Conservation (phyloP, 2,888 invertebrate species). For the Hermaeophaga mercurialis region DNA sequence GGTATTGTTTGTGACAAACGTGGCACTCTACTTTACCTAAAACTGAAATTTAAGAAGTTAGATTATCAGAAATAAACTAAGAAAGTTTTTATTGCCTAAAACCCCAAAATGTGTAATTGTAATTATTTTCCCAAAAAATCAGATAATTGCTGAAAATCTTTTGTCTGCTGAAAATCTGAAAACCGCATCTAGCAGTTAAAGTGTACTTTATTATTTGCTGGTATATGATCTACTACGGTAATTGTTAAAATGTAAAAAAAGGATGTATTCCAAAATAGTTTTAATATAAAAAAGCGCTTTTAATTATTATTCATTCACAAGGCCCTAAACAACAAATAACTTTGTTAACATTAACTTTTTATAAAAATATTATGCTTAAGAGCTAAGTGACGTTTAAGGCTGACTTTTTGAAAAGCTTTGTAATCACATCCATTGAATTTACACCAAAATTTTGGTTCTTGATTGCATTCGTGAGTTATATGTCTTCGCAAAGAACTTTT, state of each 20-base stretch:
- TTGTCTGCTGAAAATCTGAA: too few relatives aligned
- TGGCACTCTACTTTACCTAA: constrained; percentile 19
- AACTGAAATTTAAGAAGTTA: not conserved
- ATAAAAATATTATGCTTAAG: constrained; percentile 14
- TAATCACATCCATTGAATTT: constrained; percentile 21
- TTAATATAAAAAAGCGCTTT: not conserved
- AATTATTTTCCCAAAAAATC: too few relatives aligned
- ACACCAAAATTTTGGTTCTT: constrained; percentile 76
- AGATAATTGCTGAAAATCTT: too few relatives aligned
- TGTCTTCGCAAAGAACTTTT: constrained; percentile 36
- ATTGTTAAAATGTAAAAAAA: too few relatives aligned
- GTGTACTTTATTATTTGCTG: too few relatives aligned
- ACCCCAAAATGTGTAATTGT: too few relatives aligned
- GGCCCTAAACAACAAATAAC: too few relatives aligned
- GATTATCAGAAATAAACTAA: too few relatives aligned
- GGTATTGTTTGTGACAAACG: constrained; percentile 33
- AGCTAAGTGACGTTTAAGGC: constrained; percentile 23
- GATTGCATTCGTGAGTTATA: constrained; percentile 49
- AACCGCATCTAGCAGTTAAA: too few relatives aligned
- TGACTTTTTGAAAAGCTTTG: constrained; percentile 28
- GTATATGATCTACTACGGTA: too few relatives aligned
- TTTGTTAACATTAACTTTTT: not conserved
- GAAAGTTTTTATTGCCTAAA: too few relatives aligned
- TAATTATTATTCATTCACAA: too few relatives aligned
- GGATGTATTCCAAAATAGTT: not conserved